These are phyloP conservation scores for Listronotus oregonensis DNA, from an alignment of 1,140 invertebrate species.

Conservation along the genomic window DNA sequence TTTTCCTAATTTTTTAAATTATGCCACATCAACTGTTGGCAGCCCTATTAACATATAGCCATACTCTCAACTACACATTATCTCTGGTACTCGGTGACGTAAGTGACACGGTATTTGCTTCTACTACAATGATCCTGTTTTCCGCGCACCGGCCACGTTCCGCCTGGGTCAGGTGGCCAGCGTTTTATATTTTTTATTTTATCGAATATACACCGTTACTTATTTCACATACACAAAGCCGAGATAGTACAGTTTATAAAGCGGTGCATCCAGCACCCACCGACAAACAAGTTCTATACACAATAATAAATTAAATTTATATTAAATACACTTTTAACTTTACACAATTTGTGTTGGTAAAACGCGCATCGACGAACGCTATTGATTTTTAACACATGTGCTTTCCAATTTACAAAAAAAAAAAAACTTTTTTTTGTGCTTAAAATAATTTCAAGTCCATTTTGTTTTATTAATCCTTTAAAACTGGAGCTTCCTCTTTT, in stretches of 20 bases:
- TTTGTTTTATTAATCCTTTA: slow-evolving; percentile 44
- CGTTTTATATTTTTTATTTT: slow-evolving; percentile 7
- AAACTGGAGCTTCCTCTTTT: slow-evolving; percentile 44
- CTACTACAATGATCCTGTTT: no score
- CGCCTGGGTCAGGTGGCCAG: background rate
- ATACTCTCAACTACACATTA: no score
- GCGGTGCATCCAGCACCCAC: slow-evolving; percentile 9
- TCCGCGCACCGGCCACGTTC: background rate
- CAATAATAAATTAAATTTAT: slow-evolving; percentile 25
- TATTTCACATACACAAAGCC: slow-evolving; percentile 31
- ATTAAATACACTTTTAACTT: slow-evolving; percentile 30
- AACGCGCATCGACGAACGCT: slow-evolving; percentile 8
- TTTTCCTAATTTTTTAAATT: no score
- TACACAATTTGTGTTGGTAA: slow-evolving; percentile 3
- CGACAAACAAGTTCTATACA: slow-evolving; percentile 25
- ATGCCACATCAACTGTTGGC: no score
- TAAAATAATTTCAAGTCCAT: slow-evolving; percentile 26
- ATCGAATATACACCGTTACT: slow-evolving; percentile 20
- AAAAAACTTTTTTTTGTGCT: slow-evolving; percentile 44
- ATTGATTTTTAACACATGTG: slow-evolving; percentile 1
- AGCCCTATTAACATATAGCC: no score
- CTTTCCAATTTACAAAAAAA: slow-evolving; percentile 10
- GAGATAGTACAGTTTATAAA: slow-evolving; percentile 27
- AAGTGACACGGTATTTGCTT: no score
- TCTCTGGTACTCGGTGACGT: no score